Conservation (phyloP, 53 echinoderm and acorn worm species). For the Stichopus horrens region DNA sequence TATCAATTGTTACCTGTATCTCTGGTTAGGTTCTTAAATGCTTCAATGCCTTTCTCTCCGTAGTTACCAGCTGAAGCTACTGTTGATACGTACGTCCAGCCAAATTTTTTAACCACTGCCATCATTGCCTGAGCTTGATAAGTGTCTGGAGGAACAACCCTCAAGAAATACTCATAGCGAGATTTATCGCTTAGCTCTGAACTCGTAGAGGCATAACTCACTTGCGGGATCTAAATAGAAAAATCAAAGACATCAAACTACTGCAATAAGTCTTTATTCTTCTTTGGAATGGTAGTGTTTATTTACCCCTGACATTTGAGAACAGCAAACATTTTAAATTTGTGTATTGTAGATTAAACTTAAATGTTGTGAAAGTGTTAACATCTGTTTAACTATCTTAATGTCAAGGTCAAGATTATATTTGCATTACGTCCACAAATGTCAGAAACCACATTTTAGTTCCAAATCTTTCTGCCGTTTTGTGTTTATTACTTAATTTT, state of each 20-base stretch:
- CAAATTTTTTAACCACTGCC: conserved; percentile 78
- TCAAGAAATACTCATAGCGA: conserved; percentile 89
- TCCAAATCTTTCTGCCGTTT: not conserved
- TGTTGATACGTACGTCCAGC: conserved; percentile 88
- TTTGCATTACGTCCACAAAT: no score
- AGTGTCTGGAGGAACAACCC: conserved; percentile 95
- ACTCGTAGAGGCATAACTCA: conserved; percentile 97
- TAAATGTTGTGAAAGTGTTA: no score
- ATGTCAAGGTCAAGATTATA: no score
- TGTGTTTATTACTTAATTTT: not conserved
- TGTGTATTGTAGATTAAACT: no score
- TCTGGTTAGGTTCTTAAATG: conserved; percentile 87
- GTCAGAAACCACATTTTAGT: no score
- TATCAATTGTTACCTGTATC: conserved; percentile 62
- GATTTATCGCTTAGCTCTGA: conserved; percentile 96
- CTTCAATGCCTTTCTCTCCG: conserved; percentile 93
- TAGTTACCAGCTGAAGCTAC: conserved; percentile 93
- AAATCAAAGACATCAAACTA: not conserved
- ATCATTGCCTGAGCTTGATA: conserved; percentile 98
- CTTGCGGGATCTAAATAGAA: conserved; percentile 86
- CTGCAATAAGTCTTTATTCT: no score
- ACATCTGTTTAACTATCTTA: no score
- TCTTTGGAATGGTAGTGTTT: no score
- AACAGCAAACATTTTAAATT: no score
- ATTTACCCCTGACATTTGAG: no score